These are phyloP conservation scores for Kryptolebias ocellatus DNA, from an alignment of 2,797 vertebrate species.

Conservation along the genomic window DNA sequence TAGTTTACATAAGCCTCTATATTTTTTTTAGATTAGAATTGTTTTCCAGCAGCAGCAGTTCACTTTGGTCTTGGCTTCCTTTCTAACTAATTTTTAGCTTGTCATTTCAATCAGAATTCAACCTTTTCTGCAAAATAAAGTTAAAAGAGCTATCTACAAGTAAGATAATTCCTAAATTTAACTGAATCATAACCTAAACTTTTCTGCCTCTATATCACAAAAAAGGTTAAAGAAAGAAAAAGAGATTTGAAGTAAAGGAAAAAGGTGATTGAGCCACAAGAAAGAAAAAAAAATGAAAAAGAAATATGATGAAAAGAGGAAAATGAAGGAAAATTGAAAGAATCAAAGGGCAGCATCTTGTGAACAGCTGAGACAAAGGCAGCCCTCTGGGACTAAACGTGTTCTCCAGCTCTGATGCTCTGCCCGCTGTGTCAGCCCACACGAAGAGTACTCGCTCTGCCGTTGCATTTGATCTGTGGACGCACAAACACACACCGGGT, in stretches of 20 bases:
- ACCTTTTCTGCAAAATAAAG: too few species aligned
- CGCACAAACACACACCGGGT: conserved; percentile 28
- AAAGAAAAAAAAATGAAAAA: neutral
- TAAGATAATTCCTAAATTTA: too few species aligned
- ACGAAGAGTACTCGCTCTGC: conserved; percentile 63
- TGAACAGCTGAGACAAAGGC: conserved; percentile 58
- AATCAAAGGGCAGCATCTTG: conserved; percentile 42
- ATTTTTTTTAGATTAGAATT: too few species aligned
- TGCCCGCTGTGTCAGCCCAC: conserved; percentile 54
- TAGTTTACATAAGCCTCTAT: too few species aligned
- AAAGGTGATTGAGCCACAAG: neutral
- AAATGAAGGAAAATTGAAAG: neutral
- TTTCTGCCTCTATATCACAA: neutral
- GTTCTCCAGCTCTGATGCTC: conserved; percentile 57
- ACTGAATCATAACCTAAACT: too few species aligned
- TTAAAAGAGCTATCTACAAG: too few species aligned
- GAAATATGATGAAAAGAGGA: neutral
- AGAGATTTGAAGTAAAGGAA: neutral
- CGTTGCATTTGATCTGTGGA: conserved; percentile 30
- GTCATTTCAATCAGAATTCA: too few species aligned
- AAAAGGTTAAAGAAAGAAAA: neutral
- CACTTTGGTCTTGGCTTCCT: too few species aligned
- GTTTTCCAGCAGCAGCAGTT: too few species aligned
- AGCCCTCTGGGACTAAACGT: conserved; percentile 66
- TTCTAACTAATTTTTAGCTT: too few species aligned